Evolutionary conservation across 1,140 invertebrate genomes (phyloP).

Genomic region (Octopus bimaculoides): DNA sequence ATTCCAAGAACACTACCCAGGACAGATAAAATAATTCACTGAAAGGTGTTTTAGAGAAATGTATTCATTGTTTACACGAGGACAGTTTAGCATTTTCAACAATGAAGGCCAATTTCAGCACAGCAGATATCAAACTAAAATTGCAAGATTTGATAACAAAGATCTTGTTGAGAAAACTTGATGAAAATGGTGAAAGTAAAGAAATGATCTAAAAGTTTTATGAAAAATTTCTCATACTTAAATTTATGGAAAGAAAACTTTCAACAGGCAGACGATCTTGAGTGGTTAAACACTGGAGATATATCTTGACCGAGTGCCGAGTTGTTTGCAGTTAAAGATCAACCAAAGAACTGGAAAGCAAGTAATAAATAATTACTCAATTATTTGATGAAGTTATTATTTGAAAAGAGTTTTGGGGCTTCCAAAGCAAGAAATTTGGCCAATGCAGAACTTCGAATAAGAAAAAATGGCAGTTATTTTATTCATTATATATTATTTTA

Average conservation of each 20-base stretch:
- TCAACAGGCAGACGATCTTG: not conserved
- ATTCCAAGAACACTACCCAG: too few relatives aligned
- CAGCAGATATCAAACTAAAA: too few relatives aligned
- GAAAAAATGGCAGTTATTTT: not conserved
- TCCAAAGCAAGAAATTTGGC: not conserved
- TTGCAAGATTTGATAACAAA: not conserved
- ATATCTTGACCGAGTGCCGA: not conserved
- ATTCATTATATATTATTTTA: not conserved
- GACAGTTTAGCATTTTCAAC: too few relatives aligned
- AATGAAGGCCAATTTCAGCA: too few relatives aligned
- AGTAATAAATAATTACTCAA: not conserved
- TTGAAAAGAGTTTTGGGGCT: not conserved
- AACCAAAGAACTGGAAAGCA: slow-evolving; percentile 7
- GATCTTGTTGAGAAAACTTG: not conserved
- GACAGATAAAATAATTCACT: too few relatives aligned
- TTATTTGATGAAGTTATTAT: slow-evolving; percentile 7
- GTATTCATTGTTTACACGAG: too few relatives aligned
- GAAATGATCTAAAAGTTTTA: not conserved
- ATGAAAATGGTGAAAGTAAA: not conserved
- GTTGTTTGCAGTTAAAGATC: not conserved
- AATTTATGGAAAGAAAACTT: not conserved
- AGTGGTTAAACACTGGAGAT: not conserved
- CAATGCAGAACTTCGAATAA: not conserved
- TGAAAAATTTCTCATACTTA: slow-evolving; percentile 7
- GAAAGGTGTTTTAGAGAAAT: too few relatives aligned